Evolutionary conservation across 2,797 vertebrate species (phyloP).

Genomic region (Hydrophis major): DNA sequence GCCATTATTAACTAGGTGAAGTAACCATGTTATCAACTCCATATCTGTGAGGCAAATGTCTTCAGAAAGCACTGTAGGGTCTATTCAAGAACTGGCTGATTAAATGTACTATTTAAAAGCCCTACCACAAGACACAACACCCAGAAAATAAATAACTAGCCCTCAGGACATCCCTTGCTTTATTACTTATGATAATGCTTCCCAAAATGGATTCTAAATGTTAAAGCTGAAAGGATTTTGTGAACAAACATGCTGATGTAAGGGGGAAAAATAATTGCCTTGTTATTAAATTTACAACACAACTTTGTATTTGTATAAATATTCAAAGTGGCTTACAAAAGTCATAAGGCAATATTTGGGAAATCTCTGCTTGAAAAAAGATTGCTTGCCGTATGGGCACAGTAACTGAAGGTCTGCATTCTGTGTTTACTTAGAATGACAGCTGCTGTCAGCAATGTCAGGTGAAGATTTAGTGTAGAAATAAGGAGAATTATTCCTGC

Average conservation of each 20-base stretch:
- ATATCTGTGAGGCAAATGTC: not conserved
- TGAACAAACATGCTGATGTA: not conserved
- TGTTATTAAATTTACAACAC: not conserved
- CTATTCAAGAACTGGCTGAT: slow-evolving; percentile 1
- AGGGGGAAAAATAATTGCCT: not conserved
- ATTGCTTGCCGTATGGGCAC: not conserved
- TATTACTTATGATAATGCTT: not conserved
- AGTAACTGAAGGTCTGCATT: not conserved
- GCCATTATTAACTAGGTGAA: not conserved
- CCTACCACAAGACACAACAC: not conserved
- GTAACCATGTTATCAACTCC: not conserved
- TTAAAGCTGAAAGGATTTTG: not conserved
- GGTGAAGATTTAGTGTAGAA: not conserved
- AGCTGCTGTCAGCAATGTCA: not conserved
- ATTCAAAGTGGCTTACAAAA: not conserved
- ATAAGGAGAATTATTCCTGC: not conserved
- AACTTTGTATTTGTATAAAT: not conserved
- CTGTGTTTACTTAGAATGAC: not conserved
- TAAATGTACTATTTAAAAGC: not conserved
- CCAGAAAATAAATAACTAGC: not conserved
- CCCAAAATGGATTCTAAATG: not conserved
- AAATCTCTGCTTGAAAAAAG: not conserved
- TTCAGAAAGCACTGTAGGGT: not conserved
- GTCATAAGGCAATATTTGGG: not conserved
- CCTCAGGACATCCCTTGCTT: not conserved